Base-by-base conservation (phyloP, 2,888 invertebrate species). In the Aradus depressus region DNA sequence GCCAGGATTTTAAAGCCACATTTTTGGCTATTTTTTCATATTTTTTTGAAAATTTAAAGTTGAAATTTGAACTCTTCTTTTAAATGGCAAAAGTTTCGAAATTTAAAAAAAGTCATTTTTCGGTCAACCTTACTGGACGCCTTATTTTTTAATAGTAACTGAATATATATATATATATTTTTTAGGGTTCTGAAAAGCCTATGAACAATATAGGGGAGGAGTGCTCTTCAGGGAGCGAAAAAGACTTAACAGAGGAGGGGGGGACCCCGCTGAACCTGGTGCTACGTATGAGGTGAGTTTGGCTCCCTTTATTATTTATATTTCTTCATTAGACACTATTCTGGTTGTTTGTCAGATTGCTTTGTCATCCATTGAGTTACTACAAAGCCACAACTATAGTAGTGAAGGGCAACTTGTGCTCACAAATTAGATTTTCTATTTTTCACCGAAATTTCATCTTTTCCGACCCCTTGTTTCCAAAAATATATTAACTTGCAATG, bases 251-350 rank as follows among this genome's bases (percentile, higher is more conserved):
- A 63, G 67, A 55, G 61, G 67, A 44, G 64, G 66, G 57, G 28
- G 43, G 47, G 8, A 53, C 51, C 26, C 51, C 53, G 22, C 80
- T 91, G 61, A 87, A 90, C 72, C 74, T 91, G 58, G 91, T 91
- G 51, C 75, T 91, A 61, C 79, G 91, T 68, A 87, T 91, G 81
- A 80, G 90, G 83, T 81, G 65, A 65, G n/a, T n/a, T n/a, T n/a
- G n/a, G n/a, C n/a, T n/a, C n/a, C n/a, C n/a, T n/a, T 63, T 62
- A 49, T 39, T 43, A 23, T 21, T 2, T 32, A 8, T 49, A 26
- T 26, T 35, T 35, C 16, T n/a, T 28, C n/a, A n/a, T n/a, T n/a
- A n/a, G n/a, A n/a, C n/a, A n/a, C n/a, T n/a, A n/a, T n/a, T n/a
- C n/a, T n/a, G n/a, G n/a, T n/a, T n/a, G n/a, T n/a, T n/a, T n/a